These are phyloP conservation scores for Therioaphis trifolii DNA, from an alignment of 2,888 invertebrate species.

Conservation along the genomic window DNA sequence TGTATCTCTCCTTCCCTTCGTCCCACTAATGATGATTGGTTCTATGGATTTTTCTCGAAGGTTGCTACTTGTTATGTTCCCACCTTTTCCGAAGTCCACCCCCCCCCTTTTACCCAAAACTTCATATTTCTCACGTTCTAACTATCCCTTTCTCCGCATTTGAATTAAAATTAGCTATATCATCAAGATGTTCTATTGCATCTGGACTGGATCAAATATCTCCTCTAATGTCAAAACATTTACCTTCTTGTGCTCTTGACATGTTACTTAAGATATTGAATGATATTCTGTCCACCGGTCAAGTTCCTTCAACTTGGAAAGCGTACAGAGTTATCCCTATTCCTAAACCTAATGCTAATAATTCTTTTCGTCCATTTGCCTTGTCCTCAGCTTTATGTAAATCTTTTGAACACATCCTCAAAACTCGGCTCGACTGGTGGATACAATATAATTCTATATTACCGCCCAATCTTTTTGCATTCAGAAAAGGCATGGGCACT, in stretches of 20 bases:
- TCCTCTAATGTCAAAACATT: not conserved
- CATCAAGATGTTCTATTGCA: not conserved
- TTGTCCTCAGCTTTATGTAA: no score
- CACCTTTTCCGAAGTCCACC: no score
- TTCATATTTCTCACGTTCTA: not conserved
- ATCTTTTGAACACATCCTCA: no score
- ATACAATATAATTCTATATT: no score
- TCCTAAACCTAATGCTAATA: not conserved
- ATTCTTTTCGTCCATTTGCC: not conserved
- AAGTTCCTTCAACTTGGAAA: not conserved
- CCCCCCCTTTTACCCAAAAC: no score
- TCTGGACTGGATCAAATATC: not conserved
- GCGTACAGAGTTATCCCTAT: not conserved
- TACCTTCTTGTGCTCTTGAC: not conserved
- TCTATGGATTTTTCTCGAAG: no score
- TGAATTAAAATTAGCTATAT: not conserved
- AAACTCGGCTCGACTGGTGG: no score
- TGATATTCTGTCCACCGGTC: not conserved
- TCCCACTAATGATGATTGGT: no score
- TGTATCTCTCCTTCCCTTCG: no score
- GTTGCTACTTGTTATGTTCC: no score
- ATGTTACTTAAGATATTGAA: not conserved
- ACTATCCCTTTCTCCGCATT: not conserved
- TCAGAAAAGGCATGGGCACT: no score
- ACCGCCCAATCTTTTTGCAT: no score